These are phyloP conservation scores for Scaptomyza reducta DNA, from an alignment of 2,888 invertebrate genomes.

Conservation along the genomic window DNA sequence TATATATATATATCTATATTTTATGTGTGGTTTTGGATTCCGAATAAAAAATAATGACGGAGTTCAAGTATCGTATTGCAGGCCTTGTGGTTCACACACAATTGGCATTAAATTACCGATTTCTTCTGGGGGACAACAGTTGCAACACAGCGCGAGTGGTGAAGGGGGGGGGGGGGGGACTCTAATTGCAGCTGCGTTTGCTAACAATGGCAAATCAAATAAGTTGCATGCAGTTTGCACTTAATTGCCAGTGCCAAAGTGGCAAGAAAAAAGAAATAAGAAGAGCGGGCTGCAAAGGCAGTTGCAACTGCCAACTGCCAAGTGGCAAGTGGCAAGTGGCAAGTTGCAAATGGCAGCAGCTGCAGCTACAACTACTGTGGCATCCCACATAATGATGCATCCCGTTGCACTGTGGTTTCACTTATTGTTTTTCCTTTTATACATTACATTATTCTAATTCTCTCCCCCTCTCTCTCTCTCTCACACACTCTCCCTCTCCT, in stretches of 20 bases:
- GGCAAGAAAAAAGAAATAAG: conserved; percentile 67
- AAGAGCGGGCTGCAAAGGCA: too few relatives aligned
- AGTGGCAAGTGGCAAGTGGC: conserved; percentile 18
- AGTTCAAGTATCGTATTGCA: neutral
- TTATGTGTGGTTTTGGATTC: too few relatives aligned
- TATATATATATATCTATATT: too few relatives aligned
- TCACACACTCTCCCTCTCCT: neutral
- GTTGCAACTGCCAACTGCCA: conserved; percentile 39
- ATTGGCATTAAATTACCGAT: conserved; percentile 24
- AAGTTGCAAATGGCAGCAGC: too few relatives aligned
- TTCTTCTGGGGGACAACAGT: conserved; percentile 11
- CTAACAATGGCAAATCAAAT: conserved; percentile 70
- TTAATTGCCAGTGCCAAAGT: conserved; percentile 78
- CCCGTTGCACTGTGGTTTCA: too few relatives aligned
- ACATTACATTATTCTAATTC: too few relatives aligned
- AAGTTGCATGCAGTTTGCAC: conserved; percentile 66
- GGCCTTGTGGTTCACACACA: conserved; percentile 25
- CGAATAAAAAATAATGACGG: too few relatives aligned
- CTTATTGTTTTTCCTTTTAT: too few relatives aligned
- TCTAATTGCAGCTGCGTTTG: conserved; percentile 60
- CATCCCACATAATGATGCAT: neutral
- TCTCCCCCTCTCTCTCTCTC: neutral
- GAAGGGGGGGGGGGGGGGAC: neutral
- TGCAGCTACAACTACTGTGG: too few relatives aligned
- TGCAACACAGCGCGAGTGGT: conserved; percentile 1